Percentiles rank a stretch among this genome's conserved stretches.
Evolutionary conservation across 2,888 invertebrate genomes (phyloP).

Genomic region (Ormyrus labotus): DNA sequence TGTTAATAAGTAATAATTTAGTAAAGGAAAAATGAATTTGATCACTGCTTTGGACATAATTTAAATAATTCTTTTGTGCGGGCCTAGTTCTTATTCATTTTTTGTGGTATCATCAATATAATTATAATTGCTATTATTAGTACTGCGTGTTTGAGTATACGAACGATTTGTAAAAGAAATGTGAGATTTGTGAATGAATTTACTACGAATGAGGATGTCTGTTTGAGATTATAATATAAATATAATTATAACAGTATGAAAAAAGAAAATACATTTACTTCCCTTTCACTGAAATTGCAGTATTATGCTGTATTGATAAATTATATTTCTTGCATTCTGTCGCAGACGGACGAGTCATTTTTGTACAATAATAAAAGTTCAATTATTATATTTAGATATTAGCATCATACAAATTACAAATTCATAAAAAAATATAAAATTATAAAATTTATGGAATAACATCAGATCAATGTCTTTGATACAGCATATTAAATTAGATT

Average conservation of each 20-base stretch:
- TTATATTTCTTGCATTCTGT: constrained; percentile 37
- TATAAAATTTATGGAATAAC: neutral
- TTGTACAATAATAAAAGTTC: constrained; percentile 12
- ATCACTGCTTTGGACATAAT: constrained; percentile 48
- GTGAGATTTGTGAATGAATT: constrained; percentile 46
- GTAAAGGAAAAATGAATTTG: constrained; percentile 37
- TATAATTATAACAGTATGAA: constrained; percentile 51
- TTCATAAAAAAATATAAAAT: constrained; percentile 15
- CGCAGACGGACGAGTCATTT: constrained; percentile 4
- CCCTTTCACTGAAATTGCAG: constrained; percentile 66
- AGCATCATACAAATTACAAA: constrained; percentile 12
- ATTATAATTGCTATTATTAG: constrained; percentile 60
- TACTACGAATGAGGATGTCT: constrained; percentile 49
- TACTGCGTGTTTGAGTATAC: constrained; percentile 59
- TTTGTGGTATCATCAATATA: constrained; percentile 59
- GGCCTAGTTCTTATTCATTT: constrained; percentile 68
- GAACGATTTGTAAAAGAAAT: constrained; percentile 58
- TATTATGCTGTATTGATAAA: constrained; percentile 59
- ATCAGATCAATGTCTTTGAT: neutral
- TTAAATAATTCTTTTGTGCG: constrained; percentile 54
- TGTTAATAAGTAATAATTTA: constrained; percentile 34
- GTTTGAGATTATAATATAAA: constrained; percentile 56
- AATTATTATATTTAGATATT: constrained; percentile 34
- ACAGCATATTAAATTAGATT: neutral
- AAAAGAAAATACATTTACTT: constrained; percentile 37